phyloP scores from a whole-genome alignment of 2,113 vertebrate genomes.

The Peromyscus leucopus region DNA sequence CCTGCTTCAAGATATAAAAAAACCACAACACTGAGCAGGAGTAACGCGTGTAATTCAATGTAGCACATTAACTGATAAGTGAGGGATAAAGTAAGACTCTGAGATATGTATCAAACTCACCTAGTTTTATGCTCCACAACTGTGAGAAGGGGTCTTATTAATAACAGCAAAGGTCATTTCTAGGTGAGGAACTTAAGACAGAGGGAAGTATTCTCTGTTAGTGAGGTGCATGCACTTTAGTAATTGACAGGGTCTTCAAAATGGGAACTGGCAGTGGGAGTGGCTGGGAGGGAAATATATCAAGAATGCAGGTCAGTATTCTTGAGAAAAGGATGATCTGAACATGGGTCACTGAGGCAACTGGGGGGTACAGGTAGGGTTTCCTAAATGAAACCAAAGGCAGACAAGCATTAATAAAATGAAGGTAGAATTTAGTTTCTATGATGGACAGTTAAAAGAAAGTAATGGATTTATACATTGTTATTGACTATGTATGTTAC shows the following conservation, averaged over 20 bases:
- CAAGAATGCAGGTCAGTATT: slow-evolving; percentile 82
- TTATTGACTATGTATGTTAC: slow-evolving; percentile 61
- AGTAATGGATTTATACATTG: slow-evolving; percentile 65
- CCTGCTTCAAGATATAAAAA: slow-evolving; percentile 85
- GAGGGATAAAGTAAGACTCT: slow-evolving; percentile 80
- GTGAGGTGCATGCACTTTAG: slow-evolving; percentile 81
- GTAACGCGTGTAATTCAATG: slow-evolving; percentile 81
- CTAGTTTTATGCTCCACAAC: slow-evolving; percentile 81
- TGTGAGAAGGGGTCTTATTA: slow-evolving; percentile 81
- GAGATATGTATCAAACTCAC: slow-evolving; percentile 80
- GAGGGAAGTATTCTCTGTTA: slow-evolving; percentile 81
- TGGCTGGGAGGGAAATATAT: slow-evolving; percentile 41
- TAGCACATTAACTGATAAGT: slow-evolving; percentile 82
- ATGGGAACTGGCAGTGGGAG: slow-evolving; percentile 68
- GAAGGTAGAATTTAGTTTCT: slow-evolving; percentile 76
- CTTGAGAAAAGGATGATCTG: slow-evolving; percentile 79
- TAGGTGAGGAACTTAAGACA: slow-evolving; percentile 82
- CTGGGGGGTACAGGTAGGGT: slow-evolving; percentile 67
- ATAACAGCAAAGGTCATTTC: slow-evolving; percentile 83
- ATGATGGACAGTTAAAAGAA: slow-evolving; percentile 78
- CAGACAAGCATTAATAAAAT: slow-evolving; percentile 82
- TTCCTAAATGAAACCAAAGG: slow-evolving; percentile 80
- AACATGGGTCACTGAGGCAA: slow-evolving; percentile 73
- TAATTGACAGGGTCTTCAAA: slow-evolving; percentile 72
- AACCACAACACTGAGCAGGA: slow-evolving; percentile 75